phyloP scores from a whole-genome alignment of 2,797 vertebrate genomes.

The Eidolon dupreanum region DNA sequence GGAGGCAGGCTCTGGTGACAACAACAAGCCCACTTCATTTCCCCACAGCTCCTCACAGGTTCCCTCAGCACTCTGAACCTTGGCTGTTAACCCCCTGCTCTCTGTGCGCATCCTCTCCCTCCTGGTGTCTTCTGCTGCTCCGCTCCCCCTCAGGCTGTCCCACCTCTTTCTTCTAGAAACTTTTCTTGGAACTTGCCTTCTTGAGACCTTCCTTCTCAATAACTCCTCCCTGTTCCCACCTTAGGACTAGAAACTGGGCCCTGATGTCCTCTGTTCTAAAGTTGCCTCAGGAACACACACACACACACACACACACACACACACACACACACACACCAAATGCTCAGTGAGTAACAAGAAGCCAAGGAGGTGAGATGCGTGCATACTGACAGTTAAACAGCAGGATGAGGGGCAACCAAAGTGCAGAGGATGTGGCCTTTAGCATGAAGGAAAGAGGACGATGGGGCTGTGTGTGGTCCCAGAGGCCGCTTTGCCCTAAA shows the following conservation, averaged over 20 bases:
- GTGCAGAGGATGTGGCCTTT: not conserved
- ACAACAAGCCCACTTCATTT: not conserved
- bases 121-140: not conserved
- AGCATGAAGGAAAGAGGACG: not conserved
- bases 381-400: not conserved
- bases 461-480: not conserved
- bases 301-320: too few species aligned
- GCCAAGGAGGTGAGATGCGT: not conserved
- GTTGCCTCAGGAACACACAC: not conserved
- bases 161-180: not conserved
- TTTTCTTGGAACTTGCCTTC: not conserved
- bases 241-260: not conserved
- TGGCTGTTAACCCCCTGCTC: not conserved
- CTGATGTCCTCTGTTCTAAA: not conserved
- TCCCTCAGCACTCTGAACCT: not conserved
- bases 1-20: not conserved
- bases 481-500: not conserved
- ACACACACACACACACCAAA: not conserved
- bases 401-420: not conserved
- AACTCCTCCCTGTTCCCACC: not conserved
- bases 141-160: not conserved
- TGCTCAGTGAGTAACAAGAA: not conserved
- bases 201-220: not conserved
- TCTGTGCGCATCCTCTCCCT: not conserved
- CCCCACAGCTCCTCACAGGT: not conserved